Evolutionary conservation across 2,797 vertebrate species (phyloP), one percentile per base, ranked within the genome.

Genomic region (Lates japonicus): DNA sequence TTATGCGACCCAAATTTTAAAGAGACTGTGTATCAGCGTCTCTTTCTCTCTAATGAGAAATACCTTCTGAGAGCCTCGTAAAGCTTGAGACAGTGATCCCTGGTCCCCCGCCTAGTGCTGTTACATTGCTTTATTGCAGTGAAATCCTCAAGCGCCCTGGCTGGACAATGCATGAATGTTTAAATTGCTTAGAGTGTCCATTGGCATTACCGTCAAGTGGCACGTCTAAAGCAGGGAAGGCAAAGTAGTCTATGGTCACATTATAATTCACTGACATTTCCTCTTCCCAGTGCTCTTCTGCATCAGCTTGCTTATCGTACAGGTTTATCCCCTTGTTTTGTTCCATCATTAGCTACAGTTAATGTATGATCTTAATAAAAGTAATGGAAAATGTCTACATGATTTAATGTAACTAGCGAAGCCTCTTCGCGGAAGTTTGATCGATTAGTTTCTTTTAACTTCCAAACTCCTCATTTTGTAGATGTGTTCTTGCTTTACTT

Each of bases 121-220:
- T 97, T 96, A 96, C 87, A 79, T 96, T 94, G 94, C 63, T 92
- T 97, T 96, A 94, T 94, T 90, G 92, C 93, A 93, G 87, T 92
- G 90, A 90, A 83, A 93, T 91, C 95, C 94, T 92, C 92, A n/a
- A 82, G 93, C 77, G 90, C 94, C 93, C 82, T 88, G 91, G 93
- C 92, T 92, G 95, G 96, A 97, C 95, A 96, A 96, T 96, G 91
- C 95, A 95, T 92, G 93, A 96, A 96, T 96, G 95, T 96, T 96
- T 96, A 97, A 97, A 96, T 96, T 96, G 95, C 95, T 95, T 90
- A 86, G 91, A 92, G 93, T 91, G 96, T 96, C 96, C 95, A 94
- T 94, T 90, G 93, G 94, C 93, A 96, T 97, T 96, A 97, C 63
- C 92, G 69, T 97, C 96, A 96, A 94, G 92, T 90, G 90, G 90